Percentiles rank a stretch among this genome's conserved stretches.
These are phyloP conservation scores for Protobothrops flavoviridis DNA, from an alignment of 2,113 vertebrate species.

Conservation along the genomic window DNA sequence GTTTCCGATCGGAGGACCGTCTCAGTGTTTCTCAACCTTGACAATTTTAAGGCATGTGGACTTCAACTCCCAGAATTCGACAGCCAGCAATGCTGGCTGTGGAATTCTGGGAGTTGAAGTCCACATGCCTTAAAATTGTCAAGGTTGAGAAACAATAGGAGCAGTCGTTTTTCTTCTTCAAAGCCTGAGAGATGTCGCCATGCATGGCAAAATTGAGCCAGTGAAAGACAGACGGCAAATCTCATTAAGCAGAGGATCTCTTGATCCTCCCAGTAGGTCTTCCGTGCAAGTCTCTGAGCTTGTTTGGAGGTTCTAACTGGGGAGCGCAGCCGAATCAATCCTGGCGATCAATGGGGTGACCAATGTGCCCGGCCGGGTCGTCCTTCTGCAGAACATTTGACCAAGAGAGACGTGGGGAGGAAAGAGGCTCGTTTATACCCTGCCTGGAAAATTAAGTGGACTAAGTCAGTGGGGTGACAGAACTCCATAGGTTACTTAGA, in stretches of 20 bases:
- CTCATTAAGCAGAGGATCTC: not conserved
- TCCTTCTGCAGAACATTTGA: not conserved
- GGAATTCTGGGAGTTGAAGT: no score
- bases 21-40: no score
- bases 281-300: not conserved
- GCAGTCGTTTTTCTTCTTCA: not conserved
- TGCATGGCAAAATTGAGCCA: not conserved
- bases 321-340: not conserved
- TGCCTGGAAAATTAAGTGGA: not conserved
- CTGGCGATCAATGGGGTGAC: not conserved
- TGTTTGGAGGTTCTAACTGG: not conserved
- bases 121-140: no score
- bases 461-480: conserved; percentile 16
- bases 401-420: not conserved
- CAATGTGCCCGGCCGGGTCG: not conserved
- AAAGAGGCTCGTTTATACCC: not conserved
- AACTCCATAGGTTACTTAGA: not conserved
- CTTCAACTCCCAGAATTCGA: no score
- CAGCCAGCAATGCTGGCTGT: no score
- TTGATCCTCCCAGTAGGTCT: not conserved
- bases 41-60: no score
- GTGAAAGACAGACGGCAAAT: not conserved
- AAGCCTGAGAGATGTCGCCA: not conserved
- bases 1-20: not conserved
- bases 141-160: no score